Evolutionary conservation across 2,888 invertebrate species (phyloP).

Genomic region (Euphydryas editha): DNA sequence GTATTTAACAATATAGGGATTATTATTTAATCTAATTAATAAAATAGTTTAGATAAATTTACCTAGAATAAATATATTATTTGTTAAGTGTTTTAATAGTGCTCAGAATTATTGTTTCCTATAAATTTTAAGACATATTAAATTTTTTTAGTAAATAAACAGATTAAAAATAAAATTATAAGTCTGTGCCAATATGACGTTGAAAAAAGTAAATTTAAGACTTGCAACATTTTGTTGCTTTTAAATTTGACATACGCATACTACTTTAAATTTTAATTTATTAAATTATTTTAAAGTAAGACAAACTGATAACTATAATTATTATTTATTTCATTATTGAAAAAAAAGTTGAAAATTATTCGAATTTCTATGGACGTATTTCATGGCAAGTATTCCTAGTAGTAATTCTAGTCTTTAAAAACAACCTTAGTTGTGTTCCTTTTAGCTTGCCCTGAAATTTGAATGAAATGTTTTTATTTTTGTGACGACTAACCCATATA

Average conservation of each 20-base stretch:
- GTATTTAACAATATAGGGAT: neutral
- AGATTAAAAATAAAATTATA: conserved; percentile 19
- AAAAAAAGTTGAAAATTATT: neutral
- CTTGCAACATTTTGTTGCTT: conserved; percentile 21
- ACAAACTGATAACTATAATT: neutral
- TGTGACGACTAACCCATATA: conserved; percentile 4
- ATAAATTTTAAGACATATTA: conserved; percentile 46
- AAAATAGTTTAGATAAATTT: conserved; percentile 26
- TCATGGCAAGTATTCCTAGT: conserved; percentile 22
- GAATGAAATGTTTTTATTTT: conserved; percentile 2
- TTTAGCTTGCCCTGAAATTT: conserved; percentile 34
- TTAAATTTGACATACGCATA: conserved; percentile 12
- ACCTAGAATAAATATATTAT: conserved; percentile 31
- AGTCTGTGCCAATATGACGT: conserved; percentile 36
- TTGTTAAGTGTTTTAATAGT: conserved; percentile 43
- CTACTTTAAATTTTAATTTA: neutral
- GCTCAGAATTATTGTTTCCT: conserved; percentile 67
- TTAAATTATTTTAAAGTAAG: conserved; percentile 1
- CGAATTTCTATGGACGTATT: conserved; percentile 11
- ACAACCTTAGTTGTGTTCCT: conserved; percentile 26
- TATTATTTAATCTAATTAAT: conserved; percentile 10
- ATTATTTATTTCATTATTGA: neutral
- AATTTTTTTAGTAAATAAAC: conserved; percentile 21
- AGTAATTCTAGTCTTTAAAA: conserved; percentile 34
- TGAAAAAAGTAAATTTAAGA: conserved; percentile 25